phyloP scores from a whole-genome alignment of 2,888 invertebrate genomes.

The Augochlorella aurata region DNA sequence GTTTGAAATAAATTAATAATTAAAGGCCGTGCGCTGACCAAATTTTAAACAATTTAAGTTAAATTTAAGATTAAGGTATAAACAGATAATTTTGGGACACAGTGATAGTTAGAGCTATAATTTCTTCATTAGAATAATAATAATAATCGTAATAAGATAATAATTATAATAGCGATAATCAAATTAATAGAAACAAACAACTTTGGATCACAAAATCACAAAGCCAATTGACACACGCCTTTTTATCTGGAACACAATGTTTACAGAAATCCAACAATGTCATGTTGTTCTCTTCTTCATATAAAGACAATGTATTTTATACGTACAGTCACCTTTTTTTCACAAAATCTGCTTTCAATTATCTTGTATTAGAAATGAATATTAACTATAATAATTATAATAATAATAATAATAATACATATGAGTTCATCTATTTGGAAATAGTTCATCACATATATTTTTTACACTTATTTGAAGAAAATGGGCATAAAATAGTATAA shows the following conservation, averaged over 20 bases:
- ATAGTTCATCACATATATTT: constrained; percentile 32
- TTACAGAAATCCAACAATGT: constrained; percentile 58
- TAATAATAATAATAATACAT: constrained; percentile 13
- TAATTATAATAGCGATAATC: constrained; percentile 48
- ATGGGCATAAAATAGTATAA: constrained; percentile 38
- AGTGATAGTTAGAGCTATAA: constrained; percentile 39
- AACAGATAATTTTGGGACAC: constrained; percentile 48
- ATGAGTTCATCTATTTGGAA: constrained; percentile 25
- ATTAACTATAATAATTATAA: constrained; percentile 36
- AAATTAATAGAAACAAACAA: constrained; percentile 70
- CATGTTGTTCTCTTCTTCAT: constrained; percentile 59
- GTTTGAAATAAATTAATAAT: constrained; percentile 59
- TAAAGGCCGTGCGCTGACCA: constrained; percentile 49
- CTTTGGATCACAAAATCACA: constrained; percentile 71
- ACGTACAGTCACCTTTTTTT: constrained; percentile 25
- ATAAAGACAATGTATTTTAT: constrained; percentile 30
- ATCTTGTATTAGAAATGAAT: constrained; percentile 28
- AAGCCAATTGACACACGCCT: constrained; percentile 65
- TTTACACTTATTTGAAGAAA: constrained; percentile 30
- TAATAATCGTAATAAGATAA: constrained; percentile 46
- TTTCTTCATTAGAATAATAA: constrained; percentile 53
- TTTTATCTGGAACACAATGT: constrained; percentile 51
- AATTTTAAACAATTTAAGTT: constrained; percentile 55
- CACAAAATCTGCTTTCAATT: constrained; percentile 14
- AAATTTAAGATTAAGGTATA: constrained; percentile 55